Conservation (phyloP, 2,888 invertebrate species). For the Notodonta ziczac region DNA sequence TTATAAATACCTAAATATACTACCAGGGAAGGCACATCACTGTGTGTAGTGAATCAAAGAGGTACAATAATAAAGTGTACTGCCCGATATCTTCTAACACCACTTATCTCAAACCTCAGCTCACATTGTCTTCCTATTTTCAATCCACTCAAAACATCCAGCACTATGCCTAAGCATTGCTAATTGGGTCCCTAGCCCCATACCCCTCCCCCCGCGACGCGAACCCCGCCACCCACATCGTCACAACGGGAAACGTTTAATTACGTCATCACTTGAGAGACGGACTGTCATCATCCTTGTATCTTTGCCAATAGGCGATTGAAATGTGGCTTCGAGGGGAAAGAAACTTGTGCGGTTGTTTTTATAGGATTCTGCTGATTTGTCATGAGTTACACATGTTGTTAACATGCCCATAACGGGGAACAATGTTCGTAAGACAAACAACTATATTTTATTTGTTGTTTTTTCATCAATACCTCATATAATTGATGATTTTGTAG, state of each 20-base stretch:
- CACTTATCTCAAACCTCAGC: too few relatives aligned
- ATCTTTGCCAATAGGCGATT: background rate
- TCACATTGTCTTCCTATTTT: background rate
- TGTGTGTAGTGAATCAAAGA: too few relatives aligned
- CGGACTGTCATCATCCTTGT: conserved; percentile 3
- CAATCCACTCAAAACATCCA: background rate
- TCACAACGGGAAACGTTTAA: background rate
- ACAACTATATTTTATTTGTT: too few relatives aligned
- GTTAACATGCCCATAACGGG: too few relatives aligned
- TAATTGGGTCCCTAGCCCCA: background rate
- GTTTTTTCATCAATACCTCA: too few relatives aligned
- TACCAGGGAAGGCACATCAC: too few relatives aligned
- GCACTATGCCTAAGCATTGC: background rate
- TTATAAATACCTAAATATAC: too few relatives aligned
- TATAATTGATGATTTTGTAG: too few relatives aligned
- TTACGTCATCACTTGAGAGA: conserved; percentile 1
- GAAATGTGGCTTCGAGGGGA: conserved; percentile 3
- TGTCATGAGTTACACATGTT: background rate
- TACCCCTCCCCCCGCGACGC: background rate
- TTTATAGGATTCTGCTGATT: background rate
- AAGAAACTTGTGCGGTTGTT: background rate
- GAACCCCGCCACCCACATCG: conserved; percentile 3
- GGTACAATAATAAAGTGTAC: too few relatives aligned
- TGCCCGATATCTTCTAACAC: too few relatives aligned
- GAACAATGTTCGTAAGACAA: too few relatives aligned